Conservation (phyloP, 2,888 invertebrate genomes). For the Mesodorylaimus sp. region DNA sequence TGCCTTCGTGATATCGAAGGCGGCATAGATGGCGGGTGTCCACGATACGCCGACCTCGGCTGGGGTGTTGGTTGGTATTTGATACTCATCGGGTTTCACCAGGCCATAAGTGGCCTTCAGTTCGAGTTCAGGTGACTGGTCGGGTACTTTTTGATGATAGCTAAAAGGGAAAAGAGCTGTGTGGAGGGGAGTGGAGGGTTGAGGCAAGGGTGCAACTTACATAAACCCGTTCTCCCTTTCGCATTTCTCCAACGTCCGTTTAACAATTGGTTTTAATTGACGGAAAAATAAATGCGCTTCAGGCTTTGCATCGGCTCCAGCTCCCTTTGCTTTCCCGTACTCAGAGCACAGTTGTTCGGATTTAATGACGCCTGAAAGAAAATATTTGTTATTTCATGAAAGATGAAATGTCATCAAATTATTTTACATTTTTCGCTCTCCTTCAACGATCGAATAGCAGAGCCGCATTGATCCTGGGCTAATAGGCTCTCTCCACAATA, state of each 20-base stretch:
- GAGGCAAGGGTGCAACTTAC: constrained; percentile 30
- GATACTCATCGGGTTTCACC: constrained; percentile 42
- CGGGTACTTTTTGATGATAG: constrained; percentile 45
- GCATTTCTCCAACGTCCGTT: constrained; percentile 44
- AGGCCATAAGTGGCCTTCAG: constrained; percentile 45
- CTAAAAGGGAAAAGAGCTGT: constrained; percentile 25
- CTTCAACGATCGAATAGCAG: constrained; percentile 43
- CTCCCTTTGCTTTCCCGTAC: constrained; percentile 41
- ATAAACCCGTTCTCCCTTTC: constrained; percentile 47
- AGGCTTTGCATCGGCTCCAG: constrained; percentile 41
- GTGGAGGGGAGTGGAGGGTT: background rate
- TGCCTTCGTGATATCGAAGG: constrained; percentile 33
- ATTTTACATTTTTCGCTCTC: constrained; percentile 39
- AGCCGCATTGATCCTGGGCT: constrained; percentile 45
- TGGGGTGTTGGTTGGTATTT: constrained; percentile 34
- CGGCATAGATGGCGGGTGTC: constrained; percentile 25
- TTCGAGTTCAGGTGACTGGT: constrained; percentile 40
- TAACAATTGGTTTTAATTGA: constrained; percentile 40
- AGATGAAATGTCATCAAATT: background rate
- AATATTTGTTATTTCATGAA: no score
- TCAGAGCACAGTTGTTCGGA: constrained; percentile 40
- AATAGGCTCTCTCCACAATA: constrained; percentile 44
- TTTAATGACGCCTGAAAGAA: constrained; percentile 34
- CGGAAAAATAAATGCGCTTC: constrained; percentile 45
- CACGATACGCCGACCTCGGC: constrained; percentile 13